Evolutionary conservation across 2,797 vertebrate species (phyloP), one percentile per base, ranked within the genome.

Genomic region (Urophycis tenuis): DNA sequence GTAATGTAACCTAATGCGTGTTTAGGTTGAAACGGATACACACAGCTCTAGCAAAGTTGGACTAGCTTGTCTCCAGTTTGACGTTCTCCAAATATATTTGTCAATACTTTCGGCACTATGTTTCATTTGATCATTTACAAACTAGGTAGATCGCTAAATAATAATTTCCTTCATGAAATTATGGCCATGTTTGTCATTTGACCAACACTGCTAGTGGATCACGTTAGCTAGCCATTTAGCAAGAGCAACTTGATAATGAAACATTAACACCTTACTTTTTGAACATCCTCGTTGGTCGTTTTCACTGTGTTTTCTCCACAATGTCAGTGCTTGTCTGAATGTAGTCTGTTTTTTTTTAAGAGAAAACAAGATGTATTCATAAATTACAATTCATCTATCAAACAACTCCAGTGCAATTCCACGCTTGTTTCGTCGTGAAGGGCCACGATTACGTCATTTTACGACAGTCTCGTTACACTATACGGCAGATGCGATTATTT

Each of bases 241-340:
- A 41, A 67, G 10, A 3, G 7, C 36, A 74, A 82, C 81, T 78
- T 84, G 85, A 76, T 1, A 19, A 29, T 67, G 80, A 85, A 73
- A 76, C 74, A 19, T 72, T 31, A 78, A 33, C 78, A 3, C 77
- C 92, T 8, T 90, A 94, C 94, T 94, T 94, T 89, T 94, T 94
- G 92, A 94, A 94, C 94, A 94, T 94, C 81, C 81, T 92, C 80
- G 81, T 79, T 83, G 78, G 76, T 88, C 75, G 78, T 64, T 35
- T 78, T 81, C 64, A 7, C 32, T 69, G 72, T 39, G 45, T 78
- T 82, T 70, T 64, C 14, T 86, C 76, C 22, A 70, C 32, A 76
- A 60, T 45, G n/a, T 67, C 32, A 71, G 76, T 72, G 12, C 60
- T 75, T 35, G 29, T 75, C 76, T 31, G 14, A n/a, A 31, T 10